These are phyloP conservation scores for Dolomedes plantarius DNA, from an alignment of 2,888 invertebrate genomes.

Conservation along the genomic window DNA sequence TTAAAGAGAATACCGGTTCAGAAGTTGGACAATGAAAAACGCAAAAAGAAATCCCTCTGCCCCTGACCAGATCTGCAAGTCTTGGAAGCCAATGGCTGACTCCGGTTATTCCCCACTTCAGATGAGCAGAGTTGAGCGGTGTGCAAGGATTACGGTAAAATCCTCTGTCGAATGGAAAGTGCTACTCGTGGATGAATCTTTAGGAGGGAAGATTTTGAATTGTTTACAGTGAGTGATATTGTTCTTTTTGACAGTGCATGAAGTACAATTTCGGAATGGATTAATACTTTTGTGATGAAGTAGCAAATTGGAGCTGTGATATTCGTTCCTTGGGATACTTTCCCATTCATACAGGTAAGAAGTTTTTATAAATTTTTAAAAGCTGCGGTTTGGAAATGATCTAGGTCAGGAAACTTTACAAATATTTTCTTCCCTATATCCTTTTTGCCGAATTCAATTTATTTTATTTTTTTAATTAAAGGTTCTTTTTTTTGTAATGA, in stretches of 20 bases:
- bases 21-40: conserved; percentile 38
- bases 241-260: not conserved
- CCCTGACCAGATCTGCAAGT: conserved; percentile 68
- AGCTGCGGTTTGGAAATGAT: too few species aligned
- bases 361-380: too few species aligned
- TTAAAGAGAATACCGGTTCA: conserved; percentile 68
- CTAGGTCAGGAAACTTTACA: too few species aligned
- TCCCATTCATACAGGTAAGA: not conserved
- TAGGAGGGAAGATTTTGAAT: not conserved
- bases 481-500: too few species aligned
- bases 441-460: too few species aligned
- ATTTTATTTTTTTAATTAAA: too few species aligned
- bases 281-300: not conserved
- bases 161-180: not conserved
- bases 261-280: not conserved
- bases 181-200: not conserved
- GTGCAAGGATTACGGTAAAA: conserved; percentile 39
- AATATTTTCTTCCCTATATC: too few species aligned
- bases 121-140: conserved; percentile 49
- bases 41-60: conserved; percentile 51
- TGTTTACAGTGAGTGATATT: not conserved
- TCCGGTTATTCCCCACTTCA: conserved; percentile 51
- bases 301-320: not conserved
- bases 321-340: not conserved
- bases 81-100: conserved; percentile 35